Evolutionary conservation across 2,113 vertebrate species (phyloP).

Genomic region (Sturnus vulgaris): DNA sequence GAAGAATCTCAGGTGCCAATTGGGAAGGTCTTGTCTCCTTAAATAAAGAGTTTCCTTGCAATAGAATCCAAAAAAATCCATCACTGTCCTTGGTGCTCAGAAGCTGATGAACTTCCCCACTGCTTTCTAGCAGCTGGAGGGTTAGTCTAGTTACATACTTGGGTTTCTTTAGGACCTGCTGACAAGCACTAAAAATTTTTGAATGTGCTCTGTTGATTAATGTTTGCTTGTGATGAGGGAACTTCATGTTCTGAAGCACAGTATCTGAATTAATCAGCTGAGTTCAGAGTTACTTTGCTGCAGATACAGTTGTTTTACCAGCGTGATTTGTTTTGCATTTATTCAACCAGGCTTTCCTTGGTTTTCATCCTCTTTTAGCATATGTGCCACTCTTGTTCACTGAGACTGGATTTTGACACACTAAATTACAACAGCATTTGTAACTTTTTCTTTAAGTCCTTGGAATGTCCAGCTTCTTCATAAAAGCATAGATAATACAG

Average conservation of each 20-base stretch:
- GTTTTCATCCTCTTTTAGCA: background rate
- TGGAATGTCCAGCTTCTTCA: background rate
- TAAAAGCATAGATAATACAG: background rate
- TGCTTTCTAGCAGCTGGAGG: background rate
- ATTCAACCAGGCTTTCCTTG: background rate
- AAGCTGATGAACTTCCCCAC: background rate
- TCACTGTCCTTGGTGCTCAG: background rate
- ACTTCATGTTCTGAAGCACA: slow-evolving; percentile 27
- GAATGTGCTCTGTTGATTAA: background rate
- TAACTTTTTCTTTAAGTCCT: background rate
- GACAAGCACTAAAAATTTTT: background rate
- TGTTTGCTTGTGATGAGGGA: background rate
- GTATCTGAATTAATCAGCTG: slow-evolving; percentile 34
- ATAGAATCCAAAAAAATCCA: background rate
- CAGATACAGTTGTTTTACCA: background rate
- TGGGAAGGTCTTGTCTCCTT: background rate
- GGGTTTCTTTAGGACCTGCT: background rate
- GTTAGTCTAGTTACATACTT: background rate
- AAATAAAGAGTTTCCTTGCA: background rate
- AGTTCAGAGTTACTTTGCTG: background rate
- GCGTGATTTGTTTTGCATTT: slow-evolving; percentile 12
- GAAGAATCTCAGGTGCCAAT: background rate
- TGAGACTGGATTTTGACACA: background rate
- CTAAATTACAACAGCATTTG: background rate
- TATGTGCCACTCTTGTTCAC: background rate